Percentiles rank a stretch among this genome's conserved stretches.
These are phyloP conservation scores for Synanthedon tipuliformis DNA, from an alignment of 2,888 invertebrate species.

Conservation along the genomic window DNA sequence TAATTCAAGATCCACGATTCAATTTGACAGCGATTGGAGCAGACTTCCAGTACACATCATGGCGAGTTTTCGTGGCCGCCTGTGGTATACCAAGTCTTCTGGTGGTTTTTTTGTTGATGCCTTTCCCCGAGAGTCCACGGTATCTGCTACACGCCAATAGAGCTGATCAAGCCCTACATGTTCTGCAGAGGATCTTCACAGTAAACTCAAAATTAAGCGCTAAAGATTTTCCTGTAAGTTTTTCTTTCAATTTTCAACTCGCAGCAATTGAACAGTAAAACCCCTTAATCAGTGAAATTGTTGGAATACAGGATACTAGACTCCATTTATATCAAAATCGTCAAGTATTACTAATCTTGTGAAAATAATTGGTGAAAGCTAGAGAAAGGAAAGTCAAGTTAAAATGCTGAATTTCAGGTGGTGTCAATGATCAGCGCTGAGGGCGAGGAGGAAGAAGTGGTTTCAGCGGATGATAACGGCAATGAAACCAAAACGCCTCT, in stretches of 20 bases:
- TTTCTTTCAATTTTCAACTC: neutral
- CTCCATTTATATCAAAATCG: too few species aligned
- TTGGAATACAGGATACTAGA: too few species aligned
- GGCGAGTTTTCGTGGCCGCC: slow-evolving; percentile 74
- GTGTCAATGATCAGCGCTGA: slow-evolving; percentile 59
- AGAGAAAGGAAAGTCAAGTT: too few species aligned
- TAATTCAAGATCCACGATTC: slow-evolving; percentile 46
- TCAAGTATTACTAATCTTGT: too few species aligned
- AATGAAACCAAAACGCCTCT: slow-evolving; percentile 54
- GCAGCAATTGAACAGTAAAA: too few species aligned
- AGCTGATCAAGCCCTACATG: slow-evolving; percentile 57
- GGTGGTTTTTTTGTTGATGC: slow-evolving; percentile 58
- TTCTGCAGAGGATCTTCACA: slow-evolving; percentile 66
- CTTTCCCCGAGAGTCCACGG: slow-evolving; percentile 70
- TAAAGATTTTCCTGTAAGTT: slow-evolving; percentile 67
- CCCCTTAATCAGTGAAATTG: too few species aligned
- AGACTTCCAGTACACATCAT: slow-evolving; percentile 66
- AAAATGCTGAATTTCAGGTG: slow-evolving; percentile 25
- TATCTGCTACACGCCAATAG: slow-evolving; percentile 63
- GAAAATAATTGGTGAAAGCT: too few species aligned
- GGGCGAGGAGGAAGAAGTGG: slow-evolving; percentile 53
- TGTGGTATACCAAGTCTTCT: slow-evolving; percentile 70
- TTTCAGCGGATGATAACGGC: slow-evolving; percentile 54
- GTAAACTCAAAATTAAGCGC: slow-evolving; percentile 60
- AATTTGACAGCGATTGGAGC: slow-evolving; percentile 33